Evolutionary conservation across 2,113 vertebrate species (phyloP).

Genomic region (Anseranas semipalmata): DNA sequence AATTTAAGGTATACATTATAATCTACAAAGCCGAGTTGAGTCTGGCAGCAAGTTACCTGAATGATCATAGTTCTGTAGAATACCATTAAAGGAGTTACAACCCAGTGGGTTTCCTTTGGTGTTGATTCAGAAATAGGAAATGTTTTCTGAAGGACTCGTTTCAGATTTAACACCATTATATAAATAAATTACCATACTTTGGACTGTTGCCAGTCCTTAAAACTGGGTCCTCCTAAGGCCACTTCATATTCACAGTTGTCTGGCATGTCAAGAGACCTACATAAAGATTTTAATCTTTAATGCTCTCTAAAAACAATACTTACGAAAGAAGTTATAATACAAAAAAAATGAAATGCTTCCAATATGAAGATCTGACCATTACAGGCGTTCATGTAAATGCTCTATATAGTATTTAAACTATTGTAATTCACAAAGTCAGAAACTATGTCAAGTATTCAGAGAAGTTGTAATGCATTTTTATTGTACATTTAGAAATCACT

Average conservation of each 20-base stretch:
- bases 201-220: not conserved
- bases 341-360: fast-evolving
- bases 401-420: not conserved
- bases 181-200: not conserved
- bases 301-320: not conserved
- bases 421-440: not conserved
- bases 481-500: not conserved
- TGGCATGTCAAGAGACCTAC: not conserved
- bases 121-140: not conserved
- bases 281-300: not conserved
- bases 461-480: not conserved
- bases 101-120: not conserved
- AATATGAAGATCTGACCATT: not conserved
- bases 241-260: not conserved
- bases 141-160: not conserved
- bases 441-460: not conserved
- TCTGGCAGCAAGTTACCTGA: not conserved
- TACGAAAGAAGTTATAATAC: not conserved
- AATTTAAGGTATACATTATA: not conserved
- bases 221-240: not conserved
- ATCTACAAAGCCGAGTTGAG: not conserved
- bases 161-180: not conserved
- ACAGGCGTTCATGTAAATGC: not conserved
- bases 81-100: not conserved
- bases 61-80: not conserved